Conservation (phyloP, 2,113 vertebrate genomes). For the Polypterus senegalus region DNA sequence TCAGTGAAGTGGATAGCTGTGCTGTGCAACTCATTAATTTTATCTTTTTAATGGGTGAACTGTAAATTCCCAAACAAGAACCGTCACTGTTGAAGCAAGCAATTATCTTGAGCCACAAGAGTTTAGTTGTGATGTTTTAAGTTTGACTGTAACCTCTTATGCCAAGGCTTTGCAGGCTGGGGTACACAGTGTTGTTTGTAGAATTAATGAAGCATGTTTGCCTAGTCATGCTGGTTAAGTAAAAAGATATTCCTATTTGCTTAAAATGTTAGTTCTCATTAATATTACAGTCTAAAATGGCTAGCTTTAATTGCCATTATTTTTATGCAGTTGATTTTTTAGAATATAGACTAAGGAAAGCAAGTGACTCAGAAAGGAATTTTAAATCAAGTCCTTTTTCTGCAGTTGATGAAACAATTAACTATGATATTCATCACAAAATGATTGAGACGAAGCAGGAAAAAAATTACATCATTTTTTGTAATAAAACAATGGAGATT, state of each 20-base stretch:
- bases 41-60: conserved; percentile 40
- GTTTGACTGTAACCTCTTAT: background rate
- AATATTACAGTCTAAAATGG: no score
- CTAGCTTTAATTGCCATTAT: no score
- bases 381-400: no score
- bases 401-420: no score
- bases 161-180: background rate
- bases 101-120: conserved; percentile 6
- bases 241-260: background rate
- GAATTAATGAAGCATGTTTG: conserved; percentile 1
- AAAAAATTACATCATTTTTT: no score
- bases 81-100: conserved; percentile 2
- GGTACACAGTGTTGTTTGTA: background rate
- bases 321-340: no score
- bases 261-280: no score
- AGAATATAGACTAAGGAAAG: no score
- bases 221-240: background rate
- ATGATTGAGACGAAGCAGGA: no score
- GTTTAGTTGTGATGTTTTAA: conserved; percentile 1
- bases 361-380: no score
- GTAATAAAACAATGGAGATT: no score
- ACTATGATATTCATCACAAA: no score
- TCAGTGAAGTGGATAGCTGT: conserved; percentile 21
- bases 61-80: conserved; percentile 42
- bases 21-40: conserved; percentile 44